These are phyloP conservation scores for Cromileptes altivelis DNA, from an alignment of 2,113 vertebrate species.

Conservation along the genomic window DNA sequence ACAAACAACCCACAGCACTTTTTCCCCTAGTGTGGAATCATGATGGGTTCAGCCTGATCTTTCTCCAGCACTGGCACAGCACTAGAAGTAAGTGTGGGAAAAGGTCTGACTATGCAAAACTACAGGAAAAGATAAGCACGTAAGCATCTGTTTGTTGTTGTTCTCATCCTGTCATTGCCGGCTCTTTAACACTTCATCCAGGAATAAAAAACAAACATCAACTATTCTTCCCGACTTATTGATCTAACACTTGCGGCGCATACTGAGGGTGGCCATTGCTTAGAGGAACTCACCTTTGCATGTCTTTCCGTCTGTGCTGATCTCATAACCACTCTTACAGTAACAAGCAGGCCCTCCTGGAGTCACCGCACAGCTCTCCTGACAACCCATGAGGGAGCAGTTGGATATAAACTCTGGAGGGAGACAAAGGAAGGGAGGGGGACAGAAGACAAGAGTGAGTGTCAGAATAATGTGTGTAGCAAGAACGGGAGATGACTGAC, in stretches of 20 bases:
- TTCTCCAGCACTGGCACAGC: too few species aligned
- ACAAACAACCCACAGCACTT: too few species aligned
- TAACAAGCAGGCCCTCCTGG: slow-evolving; percentile 89
- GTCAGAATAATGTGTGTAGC: not conserved
- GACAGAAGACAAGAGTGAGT: not conserved
- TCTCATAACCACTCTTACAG: slow-evolving; percentile 92
- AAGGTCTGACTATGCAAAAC: too few species aligned
- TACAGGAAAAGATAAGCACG: not conserved
- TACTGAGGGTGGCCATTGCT: not conserved
- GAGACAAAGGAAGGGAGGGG: slow-evolving; percentile 2
- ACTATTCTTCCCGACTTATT: not conserved
- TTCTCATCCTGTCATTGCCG: not conserved
- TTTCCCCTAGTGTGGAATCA: too few species aligned
- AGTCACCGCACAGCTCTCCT: slow-evolving; percentile 91
- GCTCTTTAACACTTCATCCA: not conserved
- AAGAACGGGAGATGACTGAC: not conserved
- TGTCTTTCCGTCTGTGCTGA: slow-evolving; percentile 88
- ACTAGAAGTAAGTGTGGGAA: too few species aligned
- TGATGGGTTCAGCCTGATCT: too few species aligned
- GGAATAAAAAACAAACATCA: not conserved
- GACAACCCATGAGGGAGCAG: slow-evolving; percentile 88
- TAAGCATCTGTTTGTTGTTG: not conserved
- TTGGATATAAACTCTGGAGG: slow-evolving; percentile 87
- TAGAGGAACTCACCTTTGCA: slow-evolving; percentile 90
- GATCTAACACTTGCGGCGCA: not conserved